Evolutionary conservation across 2,113 vertebrate species (phyloP).

Genomic region (Hyperoodon ampullatus): DNA sequence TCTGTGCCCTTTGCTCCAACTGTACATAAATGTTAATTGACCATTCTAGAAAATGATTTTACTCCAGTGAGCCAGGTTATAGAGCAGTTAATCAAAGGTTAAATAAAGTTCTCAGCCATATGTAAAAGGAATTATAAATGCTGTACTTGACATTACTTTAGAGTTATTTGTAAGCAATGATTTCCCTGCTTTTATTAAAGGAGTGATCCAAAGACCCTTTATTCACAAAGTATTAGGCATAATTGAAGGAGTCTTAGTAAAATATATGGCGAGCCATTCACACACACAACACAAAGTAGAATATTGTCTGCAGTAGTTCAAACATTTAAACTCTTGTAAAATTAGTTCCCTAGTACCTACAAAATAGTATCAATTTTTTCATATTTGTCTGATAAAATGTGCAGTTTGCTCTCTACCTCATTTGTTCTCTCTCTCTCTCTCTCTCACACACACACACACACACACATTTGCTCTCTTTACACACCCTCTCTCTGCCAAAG

Average conservation of each 20-base stretch:
- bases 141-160: neutral
- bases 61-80: neutral
- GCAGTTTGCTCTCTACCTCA: neutral
- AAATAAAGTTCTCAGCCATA: conserved; percentile 47
- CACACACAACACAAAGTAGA: neutral
- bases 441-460: neutral
- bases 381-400: neutral
- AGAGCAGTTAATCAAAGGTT: conserved; percentile 43
- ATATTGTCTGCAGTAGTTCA: rapidly evolving
- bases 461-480: neutral
- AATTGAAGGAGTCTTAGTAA: neutral
- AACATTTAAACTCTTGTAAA: neutral
- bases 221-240: neutral
- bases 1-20: conserved; percentile 51
- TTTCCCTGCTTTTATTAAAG: neutral
- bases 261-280: neutral
- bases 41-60: conserved; percentile 12
- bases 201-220: neutral
- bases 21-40: conserved; percentile 61
- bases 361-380: neutral
- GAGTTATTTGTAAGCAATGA: neutral
- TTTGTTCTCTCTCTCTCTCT: neutral
- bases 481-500: neutral
- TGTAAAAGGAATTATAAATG: neutral
- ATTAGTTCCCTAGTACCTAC: neutral